Evolutionary conservation across 2,113 vertebrate genomes (phyloP).

Genomic region (Sebastes fasciatus): DNA sequence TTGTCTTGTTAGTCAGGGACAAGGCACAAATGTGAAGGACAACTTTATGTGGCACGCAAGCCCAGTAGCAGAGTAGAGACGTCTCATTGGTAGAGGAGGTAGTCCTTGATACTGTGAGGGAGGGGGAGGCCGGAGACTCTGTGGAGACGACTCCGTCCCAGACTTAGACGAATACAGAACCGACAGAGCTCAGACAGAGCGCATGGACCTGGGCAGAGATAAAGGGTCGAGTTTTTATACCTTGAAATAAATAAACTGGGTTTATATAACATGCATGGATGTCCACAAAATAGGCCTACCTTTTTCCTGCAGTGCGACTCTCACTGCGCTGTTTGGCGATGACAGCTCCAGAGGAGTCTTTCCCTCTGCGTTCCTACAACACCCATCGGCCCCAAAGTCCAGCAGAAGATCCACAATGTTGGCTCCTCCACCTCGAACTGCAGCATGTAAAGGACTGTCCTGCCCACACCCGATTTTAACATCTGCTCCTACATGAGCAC

Average conservation of each 20-base stretch:
- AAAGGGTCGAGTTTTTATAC: not conserved
- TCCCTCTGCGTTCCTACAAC: constrained; percentile 86
- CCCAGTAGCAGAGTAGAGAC: not conserved
- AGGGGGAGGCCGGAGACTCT: constrained; percentile 83
- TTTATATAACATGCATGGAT: not conserved
- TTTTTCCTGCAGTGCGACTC: constrained; percentile 77
- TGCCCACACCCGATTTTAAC: constrained; percentile 82
- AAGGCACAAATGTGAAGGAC: not conserved
- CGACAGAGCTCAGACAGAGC: constrained; percentile 90
- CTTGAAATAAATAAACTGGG: not conserved
- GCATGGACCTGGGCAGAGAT: constrained; percentile 83
- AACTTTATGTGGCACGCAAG: not conserved
- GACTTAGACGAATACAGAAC: constrained; percentile 85
- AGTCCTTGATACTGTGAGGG: constrained; percentile 88
- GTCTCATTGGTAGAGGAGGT: constrained; percentile 88
- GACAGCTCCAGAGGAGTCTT: constrained; percentile 89
- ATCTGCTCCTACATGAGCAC: constrained; percentile 84
- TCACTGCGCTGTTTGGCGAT: constrained; percentile 80
- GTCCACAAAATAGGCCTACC: constrained; percentile 48
- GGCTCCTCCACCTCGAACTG: constrained; percentile 79
- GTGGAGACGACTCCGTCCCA: constrained; percentile 87
- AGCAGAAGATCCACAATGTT: constrained; percentile 85
- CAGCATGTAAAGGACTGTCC: constrained; percentile 90
- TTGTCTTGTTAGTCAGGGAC: not conserved
- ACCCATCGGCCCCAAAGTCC: constrained; percentile 90